Evolutionary conservation across 2,113 vertebrate genomes (phyloP), one percentile per base, ranked within the genome.

Genomic region (Pachyramphus minor): DNA sequence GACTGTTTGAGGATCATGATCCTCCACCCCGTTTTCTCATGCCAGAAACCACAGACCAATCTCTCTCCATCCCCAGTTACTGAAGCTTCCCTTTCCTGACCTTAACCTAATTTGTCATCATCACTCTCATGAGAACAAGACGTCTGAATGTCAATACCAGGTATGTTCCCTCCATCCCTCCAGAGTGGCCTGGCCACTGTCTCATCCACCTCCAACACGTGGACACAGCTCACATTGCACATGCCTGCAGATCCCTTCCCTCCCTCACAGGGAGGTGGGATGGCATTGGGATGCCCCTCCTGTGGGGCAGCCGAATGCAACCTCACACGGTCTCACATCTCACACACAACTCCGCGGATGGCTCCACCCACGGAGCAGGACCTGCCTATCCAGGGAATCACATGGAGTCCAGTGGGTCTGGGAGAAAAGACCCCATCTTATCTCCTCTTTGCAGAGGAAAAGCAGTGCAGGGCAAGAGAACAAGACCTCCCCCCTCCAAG

Each of bases 221-320:
- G 31, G 58, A 73, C 78, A 60, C 80, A 45, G 37, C 53, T 90
- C 44, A 55, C 35, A 12, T 2, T 19, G 35, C 66, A 78, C 41
- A 3, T 16, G 28, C 80, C 45, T 20, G 53, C 44, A 56, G 81
- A 72, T 21, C 58, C 69, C 49, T 75, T 21, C 84, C 74, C 55
- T 92, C 89, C 85, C 63, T 81, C 73, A 41, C 2, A 0, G 37
- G 52, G 44, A 88, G 82, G 67, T 45, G 64, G 80, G 67, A 35
- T 1, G 18, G 75, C 53, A 50, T 18, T 0, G 0, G 72, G 82
- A 41, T 10, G 21, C 62, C 60, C 64, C 74, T 81, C 0, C 0
- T 6, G 35, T 30, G 66, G 52, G 64, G 69, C 73, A 84, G 74
- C 44, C 19, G 2, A 74, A 76, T 2, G 1, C 82, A 28, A 14